Base-by-base conservation (phyloP, 2,888 invertebrate genomes). In the Thera britannica region DNA sequence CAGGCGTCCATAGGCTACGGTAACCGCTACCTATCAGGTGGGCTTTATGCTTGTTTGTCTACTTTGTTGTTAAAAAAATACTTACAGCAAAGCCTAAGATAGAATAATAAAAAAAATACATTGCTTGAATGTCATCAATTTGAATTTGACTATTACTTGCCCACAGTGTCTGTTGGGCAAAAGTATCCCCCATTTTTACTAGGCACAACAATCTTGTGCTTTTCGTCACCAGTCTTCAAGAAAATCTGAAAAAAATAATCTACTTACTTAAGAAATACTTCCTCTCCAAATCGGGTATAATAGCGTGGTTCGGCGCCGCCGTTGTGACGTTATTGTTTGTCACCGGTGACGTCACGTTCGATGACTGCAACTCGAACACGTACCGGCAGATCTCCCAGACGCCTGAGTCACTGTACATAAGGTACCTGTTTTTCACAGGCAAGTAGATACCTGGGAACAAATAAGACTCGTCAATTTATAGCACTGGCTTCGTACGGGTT, bases 381-480 rank as follows among this genome's bases (percentile, higher is more conserved):
- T 88, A 83, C 63, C 95, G 86, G 82, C 96, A 96, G 61, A 94
- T 94, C 79, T 94, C 94, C 96, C 96, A 97, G 6, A 97, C 87
- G 0, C 97, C 97, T 2, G 96, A 95, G 78, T 96, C 94, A 74
- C 96, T 96, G 77, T 94, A 94, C 80, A 96, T 86, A 65, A 97
- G 95, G 78, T 95, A 95, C 65, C 95, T 78, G 8, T 94, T 90
- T 38, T 93, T 94, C 60, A 90, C 87, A 0, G 93, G 93, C 70
- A 95, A 89, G 79, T 92, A 94, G 74, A 95, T 94, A 79, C 95
- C 95, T 95, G 86, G 8, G 23, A 80, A 87, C 56, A 61, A 44
- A 44, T 35, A 3, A 58, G 46, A 38, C 6, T 12, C 12, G 12
- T 51, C 23, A 38, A 38, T 38, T 23, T 23, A 23, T 23, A 23